These are phyloP conservation scores for Hyperopisus bebe DNA, from an alignment of 2,113 vertebrate genomes.

Conservation along the genomic window DNA sequence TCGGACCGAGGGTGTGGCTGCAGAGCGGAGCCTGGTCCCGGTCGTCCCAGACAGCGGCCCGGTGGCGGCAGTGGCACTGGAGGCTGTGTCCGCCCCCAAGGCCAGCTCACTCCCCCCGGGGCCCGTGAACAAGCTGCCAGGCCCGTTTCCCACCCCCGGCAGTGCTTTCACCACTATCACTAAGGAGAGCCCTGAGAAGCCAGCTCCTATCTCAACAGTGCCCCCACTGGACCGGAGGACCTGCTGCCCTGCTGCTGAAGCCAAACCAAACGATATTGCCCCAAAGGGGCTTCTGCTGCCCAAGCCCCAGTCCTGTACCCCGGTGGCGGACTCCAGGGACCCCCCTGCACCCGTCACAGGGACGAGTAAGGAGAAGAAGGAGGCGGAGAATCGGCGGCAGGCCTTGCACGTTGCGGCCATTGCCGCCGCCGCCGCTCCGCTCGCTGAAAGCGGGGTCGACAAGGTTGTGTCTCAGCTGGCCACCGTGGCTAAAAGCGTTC, in stretches of 20 bases:
- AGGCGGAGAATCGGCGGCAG: constrained; percentile 45
- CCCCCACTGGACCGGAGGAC: constrained; percentile 37
- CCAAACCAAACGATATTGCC: constrained; percentile 18
- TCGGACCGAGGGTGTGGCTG: not conserved
- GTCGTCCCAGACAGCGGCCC: constrained; percentile 22
- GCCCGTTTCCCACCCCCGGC: constrained; percentile 58
- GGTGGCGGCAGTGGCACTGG: constrained; percentile 29
- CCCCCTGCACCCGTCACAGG: constrained; percentile 35
- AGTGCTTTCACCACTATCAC: constrained; percentile 60
- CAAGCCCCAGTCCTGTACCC: constrained; percentile 14
- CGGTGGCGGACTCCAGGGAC: constrained; percentile 29
- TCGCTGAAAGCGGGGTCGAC: constrained; percentile 49
- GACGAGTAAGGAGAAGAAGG: constrained; percentile 61
- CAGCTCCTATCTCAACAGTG: not conserved
- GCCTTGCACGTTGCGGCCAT: constrained; percentile 40
- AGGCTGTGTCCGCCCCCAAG: constrained; percentile 23
- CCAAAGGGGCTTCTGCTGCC: constrained; percentile 6
- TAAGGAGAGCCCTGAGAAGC: constrained; percentile 52
- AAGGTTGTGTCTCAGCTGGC: constrained; percentile 52
- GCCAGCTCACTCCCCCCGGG: constrained; percentile 32
- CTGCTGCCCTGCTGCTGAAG: constrained; percentile 10
- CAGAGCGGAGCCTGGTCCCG: constrained; percentile 11
- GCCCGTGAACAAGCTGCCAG: constrained; percentile 30
- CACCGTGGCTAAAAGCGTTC: constrained; percentile 60
- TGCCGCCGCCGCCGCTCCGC: not conserved